phyloP scores from a whole-genome alignment of 2,113 vertebrate genomes.

The Macaca nemestrina region DNA sequence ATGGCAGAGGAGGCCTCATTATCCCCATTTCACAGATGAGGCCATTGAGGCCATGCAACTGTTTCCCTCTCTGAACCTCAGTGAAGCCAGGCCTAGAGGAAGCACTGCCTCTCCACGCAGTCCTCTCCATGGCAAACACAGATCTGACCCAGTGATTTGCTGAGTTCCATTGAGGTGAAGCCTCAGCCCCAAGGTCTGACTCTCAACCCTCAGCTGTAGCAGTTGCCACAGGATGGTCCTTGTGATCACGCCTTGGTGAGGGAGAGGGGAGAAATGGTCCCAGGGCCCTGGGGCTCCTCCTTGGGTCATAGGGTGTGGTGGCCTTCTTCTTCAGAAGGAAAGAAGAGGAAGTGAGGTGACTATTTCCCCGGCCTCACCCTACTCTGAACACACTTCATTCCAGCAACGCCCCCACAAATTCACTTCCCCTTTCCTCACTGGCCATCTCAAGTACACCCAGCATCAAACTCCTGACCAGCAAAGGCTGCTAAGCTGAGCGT shows the following conservation, averaged over 20 bases:
- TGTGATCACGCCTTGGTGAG: neutral
- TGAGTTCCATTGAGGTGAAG: neutral
- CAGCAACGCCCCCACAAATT: slow-evolving; percentile 29
- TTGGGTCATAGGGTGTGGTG: neutral
- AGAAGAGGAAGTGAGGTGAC: slow-evolving; percentile 75
- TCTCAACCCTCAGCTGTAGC: neutral
- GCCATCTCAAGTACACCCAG: neutral
- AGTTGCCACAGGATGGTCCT: neutral
- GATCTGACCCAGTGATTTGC: neutral
- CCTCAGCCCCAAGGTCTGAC: neutral
- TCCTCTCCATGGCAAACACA: neutral
- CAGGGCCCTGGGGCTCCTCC: neutral
- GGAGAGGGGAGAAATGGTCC: neutral
- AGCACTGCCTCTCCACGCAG: neutral
- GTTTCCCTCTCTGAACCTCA: neutral
- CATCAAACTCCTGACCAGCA: neutral
- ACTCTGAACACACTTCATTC: slow-evolving; percentile 5
- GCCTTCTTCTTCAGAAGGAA: slow-evolving; percentile 26
- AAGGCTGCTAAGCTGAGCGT: neutral
- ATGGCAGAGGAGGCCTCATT: neutral
- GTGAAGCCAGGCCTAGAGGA: neutral
- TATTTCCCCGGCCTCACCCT: slow-evolving; percentile 25
- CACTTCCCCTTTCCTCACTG: slow-evolving; percentile 52
- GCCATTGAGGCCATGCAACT: neutral
- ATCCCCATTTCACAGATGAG: slow-evolving; percentile 11